Evolutionary conservation across 1,140 invertebrate genomes (phyloP).

Genomic region (Charaxes varanes): DNA sequence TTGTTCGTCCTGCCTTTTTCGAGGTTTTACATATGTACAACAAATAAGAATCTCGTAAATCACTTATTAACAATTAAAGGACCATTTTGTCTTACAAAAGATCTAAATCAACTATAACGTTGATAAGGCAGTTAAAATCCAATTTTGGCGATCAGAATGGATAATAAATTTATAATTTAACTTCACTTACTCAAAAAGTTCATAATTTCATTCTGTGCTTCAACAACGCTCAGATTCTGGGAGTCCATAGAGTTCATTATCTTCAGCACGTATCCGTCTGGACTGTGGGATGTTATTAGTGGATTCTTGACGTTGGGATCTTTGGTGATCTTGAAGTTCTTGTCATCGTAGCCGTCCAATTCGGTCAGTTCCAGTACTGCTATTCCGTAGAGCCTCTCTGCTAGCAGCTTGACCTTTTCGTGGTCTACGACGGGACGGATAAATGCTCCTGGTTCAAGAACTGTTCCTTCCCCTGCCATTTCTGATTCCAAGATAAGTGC

Average conservation of each 20-base stretch:
- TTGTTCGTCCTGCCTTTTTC: too few relatives aligned
- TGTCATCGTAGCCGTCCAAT: conserved; percentile 88
- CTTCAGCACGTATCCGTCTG: conserved; percentile 86
- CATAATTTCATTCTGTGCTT: conserved; percentile 83
- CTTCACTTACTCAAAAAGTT: conserved; percentile 76
- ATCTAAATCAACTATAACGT: too few relatives aligned
- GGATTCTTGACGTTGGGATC: conserved; percentile 75
- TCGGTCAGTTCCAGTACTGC: conserved; percentile 78
- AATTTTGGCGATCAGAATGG: too few relatives aligned
- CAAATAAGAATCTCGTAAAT: too few relatives aligned
- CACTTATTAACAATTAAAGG: too few relatives aligned
- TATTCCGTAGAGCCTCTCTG: conserved; percentile 81
- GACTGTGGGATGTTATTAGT: conserved; percentile 68
- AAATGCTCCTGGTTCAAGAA: conserved; percentile 74
- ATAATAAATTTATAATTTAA: too few relatives aligned
- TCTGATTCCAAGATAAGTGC: conserved; percentile 1
- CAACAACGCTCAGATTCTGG: conserved; percentile 77
- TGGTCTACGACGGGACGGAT: conserved; percentile 78
- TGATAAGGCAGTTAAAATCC: too few relatives aligned
- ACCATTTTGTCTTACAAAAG: too few relatives aligned
- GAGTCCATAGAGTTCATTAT: conserved; percentile 88
- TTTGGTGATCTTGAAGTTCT: conserved; percentile 79
- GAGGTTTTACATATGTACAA: too few relatives aligned
- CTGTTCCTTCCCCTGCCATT: conserved; percentile 29
- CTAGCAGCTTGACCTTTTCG: conserved; percentile 73